Evolutionary conservation across 2,888 invertebrate species (phyloP).

Genomic region (Drosophila pseudotakahashii): DNA sequence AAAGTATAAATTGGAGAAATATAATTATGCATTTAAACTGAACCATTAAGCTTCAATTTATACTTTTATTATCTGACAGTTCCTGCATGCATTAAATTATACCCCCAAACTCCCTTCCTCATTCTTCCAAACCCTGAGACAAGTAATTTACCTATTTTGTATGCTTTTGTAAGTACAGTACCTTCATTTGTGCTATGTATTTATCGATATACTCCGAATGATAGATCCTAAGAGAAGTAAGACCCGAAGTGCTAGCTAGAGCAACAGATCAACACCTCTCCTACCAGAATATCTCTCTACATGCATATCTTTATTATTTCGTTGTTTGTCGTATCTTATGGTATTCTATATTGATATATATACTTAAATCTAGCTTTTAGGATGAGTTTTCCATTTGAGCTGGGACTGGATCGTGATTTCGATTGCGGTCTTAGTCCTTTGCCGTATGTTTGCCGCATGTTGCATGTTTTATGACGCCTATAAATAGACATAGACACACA

Average conservation of each 20-base stretch:
- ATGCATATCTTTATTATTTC: slow-evolving; percentile 45
- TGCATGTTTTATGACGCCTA: slow-evolving; percentile 77
- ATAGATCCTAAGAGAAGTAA: slow-evolving; percentile 53
- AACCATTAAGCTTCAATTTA: slow-evolving; percentile 6
- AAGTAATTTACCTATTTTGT: slow-evolving; percentile 40
- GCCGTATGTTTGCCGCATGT: slow-evolving; percentile 77
- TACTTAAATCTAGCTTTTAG: slow-evolving; percentile 58
- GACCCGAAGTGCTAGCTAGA: slow-evolving; percentile 64
- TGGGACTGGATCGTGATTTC: slow-evolving; percentile 42
- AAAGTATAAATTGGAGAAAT: slow-evolving; percentile 5
- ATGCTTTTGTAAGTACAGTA: slow-evolving; percentile 77
- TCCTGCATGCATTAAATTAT: slow-evolving; percentile 46
- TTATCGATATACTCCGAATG: slow-evolving; percentile 57
- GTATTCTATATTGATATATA: slow-evolving; percentile 56
- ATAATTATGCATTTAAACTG: neutral
- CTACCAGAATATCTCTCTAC: slow-evolving; percentile 70
- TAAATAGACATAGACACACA: slow-evolving; percentile 44
- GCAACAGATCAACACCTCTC: slow-evolving; percentile 85
- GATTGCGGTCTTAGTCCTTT: slow-evolving; percentile 54
- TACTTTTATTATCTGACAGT: slow-evolving; percentile 31
- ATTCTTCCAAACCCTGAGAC: slow-evolving; percentile 30
- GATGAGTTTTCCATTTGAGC: slow-evolving; percentile 47
- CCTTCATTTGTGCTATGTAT: slow-evolving; percentile 60
- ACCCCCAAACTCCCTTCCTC: slow-evolving; percentile 3
- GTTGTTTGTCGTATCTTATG: slow-evolving; percentile 40